Evolutionary conservation across 2,888 invertebrate genomes (phyloP).

Genomic region (Oegoconia quadripuncta): DNA sequence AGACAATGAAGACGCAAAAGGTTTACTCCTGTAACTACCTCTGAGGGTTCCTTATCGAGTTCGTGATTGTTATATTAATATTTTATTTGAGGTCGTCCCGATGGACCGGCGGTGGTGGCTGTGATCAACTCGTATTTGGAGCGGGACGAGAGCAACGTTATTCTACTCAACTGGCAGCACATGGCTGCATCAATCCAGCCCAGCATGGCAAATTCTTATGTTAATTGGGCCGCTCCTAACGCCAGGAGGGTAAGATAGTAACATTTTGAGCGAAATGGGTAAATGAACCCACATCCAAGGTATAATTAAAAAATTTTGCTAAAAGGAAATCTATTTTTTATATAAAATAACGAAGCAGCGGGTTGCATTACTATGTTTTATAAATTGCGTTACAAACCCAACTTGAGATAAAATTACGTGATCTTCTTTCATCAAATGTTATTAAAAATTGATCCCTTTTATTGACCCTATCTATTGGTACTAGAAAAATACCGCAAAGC

Average conservation of each 20-base stretch:
- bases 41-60: conserved; percentile 4
- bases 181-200: conserved; percentile 45
- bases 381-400: too few species aligned
- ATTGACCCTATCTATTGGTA: too few species aligned
- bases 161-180: conserved; percentile 60
- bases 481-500: too few species aligned
- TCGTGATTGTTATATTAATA: conserved; percentile 23
- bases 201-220: conserved; percentile 44
- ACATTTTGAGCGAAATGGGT: too few species aligned
- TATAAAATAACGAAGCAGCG: too few species aligned
- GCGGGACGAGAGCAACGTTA: conserved; percentile 49
- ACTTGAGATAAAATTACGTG: too few species aligned
- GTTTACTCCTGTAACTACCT: not conserved
- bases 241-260: conserved; percentile 53
- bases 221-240: conserved; percentile 64
- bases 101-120: conserved; percentile 51
- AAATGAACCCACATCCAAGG: too few species aligned
- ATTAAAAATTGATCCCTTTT: too few species aligned
- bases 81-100: conserved; percentile 46
- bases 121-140: conserved; percentile 47
- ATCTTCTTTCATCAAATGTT: too few species aligned
- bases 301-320: too few species aligned
- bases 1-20: not conserved
- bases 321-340: too few species aligned
- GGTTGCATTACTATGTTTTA: too few species aligned